Evolutionary conservation across 2,113 vertebrate genomes (phyloP).

Genomic region (Dascyllus trimaculatus): DNA sequence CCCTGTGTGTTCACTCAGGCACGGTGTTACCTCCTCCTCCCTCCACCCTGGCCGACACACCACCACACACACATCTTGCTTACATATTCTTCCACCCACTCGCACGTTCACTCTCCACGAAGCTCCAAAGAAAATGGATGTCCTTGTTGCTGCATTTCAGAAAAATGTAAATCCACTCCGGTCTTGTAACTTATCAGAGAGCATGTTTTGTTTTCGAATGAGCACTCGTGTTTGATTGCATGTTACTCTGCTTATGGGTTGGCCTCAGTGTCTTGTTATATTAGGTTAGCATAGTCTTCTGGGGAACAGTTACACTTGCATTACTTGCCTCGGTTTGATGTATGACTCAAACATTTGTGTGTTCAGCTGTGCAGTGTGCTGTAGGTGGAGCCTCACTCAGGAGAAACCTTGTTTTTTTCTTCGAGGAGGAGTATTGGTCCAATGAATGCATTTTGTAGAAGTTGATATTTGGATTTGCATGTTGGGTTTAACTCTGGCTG

Average conservation of each 20-base stretch:
- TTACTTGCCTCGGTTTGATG: slow-evolving; percentile 44
- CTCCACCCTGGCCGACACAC: slow-evolving; percentile 8
- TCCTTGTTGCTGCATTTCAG: slow-evolving; percentile 23
- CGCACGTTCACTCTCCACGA: slow-evolving; percentile 27
- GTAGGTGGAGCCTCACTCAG: slow-evolving; percentile 73
- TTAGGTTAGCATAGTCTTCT: slow-evolving; percentile 8
- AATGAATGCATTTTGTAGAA: slow-evolving; percentile 54
- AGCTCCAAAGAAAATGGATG: slow-evolving; percentile 56
- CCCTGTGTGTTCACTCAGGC: slow-evolving; percentile 42
- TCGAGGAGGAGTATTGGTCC: slow-evolving; percentile 48
- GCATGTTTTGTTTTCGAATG: not conserved
- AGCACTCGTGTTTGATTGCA: not conserved
- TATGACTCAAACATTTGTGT: slow-evolving; percentile 67
- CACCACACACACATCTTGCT: slow-evolving; percentile 46
- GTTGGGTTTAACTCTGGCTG: slow-evolving; percentile 23
- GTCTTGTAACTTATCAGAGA: slow-evolving; percentile 3
- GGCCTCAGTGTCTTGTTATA: slow-evolving; percentile 7
- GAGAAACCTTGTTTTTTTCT: slow-evolving; percentile 42
- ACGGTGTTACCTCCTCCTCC: slow-evolving; percentile 36
- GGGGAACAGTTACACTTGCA: slow-evolving; percentile 12
- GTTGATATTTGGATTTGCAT: slow-evolving; percentile 66
- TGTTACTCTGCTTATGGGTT: slow-evolving; percentile 16
- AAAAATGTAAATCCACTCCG: not conserved
- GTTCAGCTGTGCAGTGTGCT: slow-evolving; percentile 60
- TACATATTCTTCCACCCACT: slow-evolving; percentile 71